Evolutionary conservation across 2,888 invertebrate genomes (phyloP).

Genomic region (Amblyjoppa proteus): DNA sequence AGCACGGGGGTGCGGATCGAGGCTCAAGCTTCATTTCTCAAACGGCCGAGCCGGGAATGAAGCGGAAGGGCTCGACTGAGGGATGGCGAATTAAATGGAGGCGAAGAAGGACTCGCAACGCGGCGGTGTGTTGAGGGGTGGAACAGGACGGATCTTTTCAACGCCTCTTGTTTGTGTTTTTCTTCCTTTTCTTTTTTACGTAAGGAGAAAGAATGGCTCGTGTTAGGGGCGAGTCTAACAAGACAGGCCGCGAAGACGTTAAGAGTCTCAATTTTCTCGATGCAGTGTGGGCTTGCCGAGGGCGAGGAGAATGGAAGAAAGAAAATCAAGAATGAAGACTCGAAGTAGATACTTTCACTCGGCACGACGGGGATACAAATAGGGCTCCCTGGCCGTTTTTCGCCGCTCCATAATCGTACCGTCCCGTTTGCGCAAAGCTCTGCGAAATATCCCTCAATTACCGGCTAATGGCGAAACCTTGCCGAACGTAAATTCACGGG

Average conservation of each 20-base stretch:
- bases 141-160: conserved; percentile 1
- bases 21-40: conserved; percentile 22
- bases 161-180: conserved; percentile 19
- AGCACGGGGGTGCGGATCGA: not conserved
- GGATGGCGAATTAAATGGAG: conserved; percentile 49
- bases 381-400: not conserved
- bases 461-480: not conserved
- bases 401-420: not conserved
- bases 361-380: conserved; percentile 12
- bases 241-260: conserved; percentile 28
- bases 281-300: not conserved
- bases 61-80: conserved; percentile 28
- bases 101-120: conserved; percentile 38
- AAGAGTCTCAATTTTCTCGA: conserved; percentile 40
- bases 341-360: not conserved
- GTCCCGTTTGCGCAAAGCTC: not conserved
- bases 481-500: not conserved
- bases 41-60: conserved; percentile 42
- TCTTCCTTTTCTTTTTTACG: not conserved
- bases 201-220: conserved; percentile 43
- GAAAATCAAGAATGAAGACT: conserved; percentile 3
- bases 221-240: conserved; percentile 14
- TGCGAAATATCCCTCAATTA: not conserved
- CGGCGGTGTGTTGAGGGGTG: conserved; percentile 21
- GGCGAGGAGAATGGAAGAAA: not conserved